Base-by-base conservation (phyloP, 2,888 invertebrate species). In the Diaphora mendica region DNA sequence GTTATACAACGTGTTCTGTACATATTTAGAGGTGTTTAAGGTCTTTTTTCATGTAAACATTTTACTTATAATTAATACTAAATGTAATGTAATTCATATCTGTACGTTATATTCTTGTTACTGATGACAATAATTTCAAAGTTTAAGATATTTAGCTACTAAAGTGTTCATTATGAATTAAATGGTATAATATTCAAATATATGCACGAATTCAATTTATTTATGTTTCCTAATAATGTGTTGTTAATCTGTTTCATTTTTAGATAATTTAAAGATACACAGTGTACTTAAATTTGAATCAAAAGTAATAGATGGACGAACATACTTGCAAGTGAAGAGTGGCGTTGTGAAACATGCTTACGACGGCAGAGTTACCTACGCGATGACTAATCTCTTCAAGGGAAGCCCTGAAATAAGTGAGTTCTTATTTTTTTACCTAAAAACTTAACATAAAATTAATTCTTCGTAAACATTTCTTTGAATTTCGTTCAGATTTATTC, bases 401-500 rank as follows among this genome's bases (percentile, higher is more conserved):
- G 87, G 88, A 64, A 93, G 85, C 72, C 88, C 90, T 15, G 87
- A 86, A 80, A 88, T 93, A 64, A 93, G 93, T 93, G 86, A 90
- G 93, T 79, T 68, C 26, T 1, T 42, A 0, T 33, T 67, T 67
- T 30, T 42, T 26, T 66, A 26, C 26, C 9, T 42, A 26, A n/a
- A 15, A 23, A 26, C 26, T 17, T 42, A 8, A 11, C 26, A 5
- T 8, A 15, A 20, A 48, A 4, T 20, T 48, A 20, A 26, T 42
- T 62, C 15, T 30, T 62, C 15, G 30, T 30, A 62, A 62, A 30
- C 2, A 2, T 17, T 17, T 30, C 30, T 30, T 30, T 17, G 26
- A 26, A 59, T 59, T 26, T n/a, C 11, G 11, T n/a, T 23, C 2
- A 0, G 7, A n/a, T 42, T 66, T 35, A 39, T 39, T 23, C 9